Percentiles rank a stretch among this genome's conserved stretches.
phyloP scores from a whole-genome alignment of 2,113 vertebrate genomes.

The Acanthisitta chloris region DNA sequence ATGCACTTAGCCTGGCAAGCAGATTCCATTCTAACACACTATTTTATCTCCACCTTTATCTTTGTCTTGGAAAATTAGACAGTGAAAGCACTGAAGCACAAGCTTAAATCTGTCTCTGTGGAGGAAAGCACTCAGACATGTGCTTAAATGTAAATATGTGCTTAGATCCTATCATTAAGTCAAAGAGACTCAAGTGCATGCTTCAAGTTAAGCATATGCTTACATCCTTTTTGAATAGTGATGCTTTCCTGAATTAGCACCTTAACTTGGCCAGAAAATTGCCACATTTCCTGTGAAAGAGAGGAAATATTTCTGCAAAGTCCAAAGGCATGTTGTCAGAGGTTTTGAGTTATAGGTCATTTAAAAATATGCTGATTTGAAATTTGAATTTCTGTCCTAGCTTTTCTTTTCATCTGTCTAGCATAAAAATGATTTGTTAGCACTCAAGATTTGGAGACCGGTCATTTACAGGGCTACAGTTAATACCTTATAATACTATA shows the following conservation, averaged over 20 bases:
- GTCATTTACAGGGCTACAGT: neutral
- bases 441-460: neutral
- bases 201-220: slow-evolving; percentile 52
- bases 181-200: slow-evolving; percentile 49
- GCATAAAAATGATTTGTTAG: slow-evolving; percentile 6
- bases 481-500: neutral
- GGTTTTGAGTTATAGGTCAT: neutral
- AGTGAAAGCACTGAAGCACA: slow-evolving; percentile 54
- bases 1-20: neutral
- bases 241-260: slow-evolving; percentile 28
- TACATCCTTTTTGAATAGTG: slow-evolving; percentile 1
- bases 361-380: neutral
- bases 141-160: slow-evolving; percentile 65
- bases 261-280: slow-evolving; percentile 8
- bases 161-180: slow-evolving; percentile 64
- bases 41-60: slow-evolving; percentile 22
- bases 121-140: slow-evolving; percentile 51
- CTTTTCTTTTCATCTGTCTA: neutral
- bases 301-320: neutral
- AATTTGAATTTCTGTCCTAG: slow-evolving; percentile 23
- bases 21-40: neutral
- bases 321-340: neutral
- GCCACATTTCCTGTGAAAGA: neutral
- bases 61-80: slow-evolving; percentile 56
- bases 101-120: slow-evolving; percentile 39